Percentiles rank a stretch among this genome's conserved stretches.
Conservation (phyloP, 2,888 invertebrate genomes). For the Silvanus unidentatus region DNA sequence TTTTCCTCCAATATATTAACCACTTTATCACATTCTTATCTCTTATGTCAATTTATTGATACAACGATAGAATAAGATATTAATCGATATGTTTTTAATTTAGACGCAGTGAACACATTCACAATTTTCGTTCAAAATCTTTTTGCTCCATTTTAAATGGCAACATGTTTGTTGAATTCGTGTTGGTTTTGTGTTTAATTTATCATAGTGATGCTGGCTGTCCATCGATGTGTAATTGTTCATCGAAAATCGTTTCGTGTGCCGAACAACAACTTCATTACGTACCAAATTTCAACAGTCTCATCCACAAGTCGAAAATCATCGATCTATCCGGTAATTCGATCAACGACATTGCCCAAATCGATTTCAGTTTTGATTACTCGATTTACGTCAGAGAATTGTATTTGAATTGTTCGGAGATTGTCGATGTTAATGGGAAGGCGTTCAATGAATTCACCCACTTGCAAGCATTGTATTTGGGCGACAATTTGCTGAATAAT, state of each 20-base stretch:
- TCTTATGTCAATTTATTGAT: too few relatives aligned
- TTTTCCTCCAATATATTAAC: too few relatives aligned
- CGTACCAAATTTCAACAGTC: constrained; percentile 34
- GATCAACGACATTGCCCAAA: constrained; percentile 30
- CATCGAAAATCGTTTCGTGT: constrained; percentile 31
- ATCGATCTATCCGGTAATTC: constrained; percentile 40
- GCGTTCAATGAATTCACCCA: constrained; percentile 35
- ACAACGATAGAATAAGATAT: too few relatives aligned
- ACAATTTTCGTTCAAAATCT: too few relatives aligned
- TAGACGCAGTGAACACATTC: too few relatives aligned
- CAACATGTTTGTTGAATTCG: too few relatives aligned
- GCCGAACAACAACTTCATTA: constrained; percentile 27
- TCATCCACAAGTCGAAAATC: constrained; percentile 30
- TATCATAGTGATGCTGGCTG: constrained; percentile 19
- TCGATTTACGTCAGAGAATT: constrained; percentile 33
- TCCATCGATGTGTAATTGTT: constrained; percentile 34
- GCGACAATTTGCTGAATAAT: constrained; percentile 34
- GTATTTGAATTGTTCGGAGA: constrained; percentile 35
- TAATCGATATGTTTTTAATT: too few relatives aligned
- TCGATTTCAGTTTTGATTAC: constrained; percentile 34
- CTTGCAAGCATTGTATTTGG: constrained; percentile 39
- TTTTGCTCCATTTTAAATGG: too few relatives aligned
- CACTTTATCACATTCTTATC: too few relatives aligned
- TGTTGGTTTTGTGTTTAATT: neutral
- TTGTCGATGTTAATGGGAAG: constrained; percentile 32